phyloP scores from a whole-genome alignment of 2,888 invertebrate species.

The Orchesellides sinensis region DNA sequence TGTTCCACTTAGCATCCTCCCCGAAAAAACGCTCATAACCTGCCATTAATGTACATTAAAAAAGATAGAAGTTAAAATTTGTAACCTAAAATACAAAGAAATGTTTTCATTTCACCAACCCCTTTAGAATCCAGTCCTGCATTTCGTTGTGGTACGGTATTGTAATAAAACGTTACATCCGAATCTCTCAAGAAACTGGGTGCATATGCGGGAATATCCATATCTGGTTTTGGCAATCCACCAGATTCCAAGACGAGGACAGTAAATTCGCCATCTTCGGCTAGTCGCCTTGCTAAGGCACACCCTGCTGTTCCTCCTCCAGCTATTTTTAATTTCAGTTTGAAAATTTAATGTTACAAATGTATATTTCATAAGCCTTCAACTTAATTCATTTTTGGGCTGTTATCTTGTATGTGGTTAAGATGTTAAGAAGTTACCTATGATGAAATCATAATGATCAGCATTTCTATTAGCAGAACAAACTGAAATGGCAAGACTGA shows the following conservation, averaged over 20 bases:
- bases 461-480: not conserved
- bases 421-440: not conserved
- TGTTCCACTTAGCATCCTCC: slow-evolving; percentile 26
- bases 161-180: not conserved
- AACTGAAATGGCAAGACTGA: not conserved
- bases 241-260: slow-evolving; percentile 38
- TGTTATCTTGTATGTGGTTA: no score
- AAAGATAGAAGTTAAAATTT: not conserved
- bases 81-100: not conserved
- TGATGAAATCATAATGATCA: not conserved
- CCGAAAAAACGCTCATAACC: slow-evolving; percentile 9
- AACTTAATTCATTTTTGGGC: no score
- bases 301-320: slow-evolving; percentile 26
- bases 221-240: not conserved
- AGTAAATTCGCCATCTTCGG: slow-evolving; percentile 6
- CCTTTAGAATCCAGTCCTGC: slow-evolving; percentile 3
- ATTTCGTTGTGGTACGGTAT: not conserved
- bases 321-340: not conserved
- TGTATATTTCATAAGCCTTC: no score
- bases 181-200: not conserved
- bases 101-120: not conserved
- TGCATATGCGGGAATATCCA: slow-evolving; percentile 17
- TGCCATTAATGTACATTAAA: not conserved
- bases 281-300: slow-evolving; percentile 10
- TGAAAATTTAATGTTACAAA: no score